Base-by-base conservation (phyloP, 2,113 vertebrate species). In the Ictidomys tridecemlineatus region DNA sequence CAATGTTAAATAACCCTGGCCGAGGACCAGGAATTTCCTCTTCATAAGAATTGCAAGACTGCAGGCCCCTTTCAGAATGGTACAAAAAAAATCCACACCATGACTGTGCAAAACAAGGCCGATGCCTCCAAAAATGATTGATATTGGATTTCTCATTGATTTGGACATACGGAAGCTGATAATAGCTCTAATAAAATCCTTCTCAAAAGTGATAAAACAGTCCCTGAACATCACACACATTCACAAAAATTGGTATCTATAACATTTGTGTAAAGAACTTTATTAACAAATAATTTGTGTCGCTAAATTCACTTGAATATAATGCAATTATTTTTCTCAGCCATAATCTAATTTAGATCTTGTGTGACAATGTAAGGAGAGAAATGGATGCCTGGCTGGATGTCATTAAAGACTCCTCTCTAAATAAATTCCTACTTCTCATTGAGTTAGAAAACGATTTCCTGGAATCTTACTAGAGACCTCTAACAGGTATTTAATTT, bases 371-470 rank as follows among this genome's bases (percentile, higher is more conserved):
- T 93, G 65, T 39, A 70, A 86, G 13, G 26, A 69, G 51, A 87
- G 89, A 69, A 91, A 77, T 74, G 53, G 22, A 10, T 65, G 22
- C 74, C 91, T 74, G 34, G 14, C 17, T 89, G 30, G 69, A 11
- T 88, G 86, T 89, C 70, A 84, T 74, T 92, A 92, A 87, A 63
- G 14, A 65, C 53, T 83, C 42, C 65, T 76, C n/a, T 83, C 61
- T 26, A 58, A 26, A 89, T 79, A 93, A 97, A 86, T 86, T 45
- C n/a, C 56, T 26, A 18, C 17, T 48, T 67, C 28, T 89, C 63
- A 87, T 17, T 92, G 48, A 93, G 77, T 93, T 92, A 96, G 70
- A 37, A 86, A 93, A 91, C n/a, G 74, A 93, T 96, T 89, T 96
- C 87, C 87, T 93, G 28, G n/a, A 39, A 74, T 85, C 94, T 83